Evolutionary conservation across 2,113 vertebrate genomes (phyloP).

Genomic region (Notarius quadriscutis): DNA sequence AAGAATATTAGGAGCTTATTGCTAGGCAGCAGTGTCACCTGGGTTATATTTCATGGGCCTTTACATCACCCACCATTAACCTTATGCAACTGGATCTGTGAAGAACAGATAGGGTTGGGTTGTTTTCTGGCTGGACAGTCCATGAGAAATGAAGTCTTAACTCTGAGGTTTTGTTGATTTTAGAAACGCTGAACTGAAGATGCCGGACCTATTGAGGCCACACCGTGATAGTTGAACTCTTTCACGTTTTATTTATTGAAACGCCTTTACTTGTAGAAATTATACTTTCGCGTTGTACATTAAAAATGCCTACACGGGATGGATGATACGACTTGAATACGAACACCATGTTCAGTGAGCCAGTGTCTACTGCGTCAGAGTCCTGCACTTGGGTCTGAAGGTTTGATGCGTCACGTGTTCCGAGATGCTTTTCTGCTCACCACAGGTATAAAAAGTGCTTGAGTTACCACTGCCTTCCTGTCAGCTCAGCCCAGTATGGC

Average conservation of each 20-base stretch:
- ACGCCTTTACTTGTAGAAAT: background rate
- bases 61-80: slow-evolving; percentile 35
- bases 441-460: background rate
- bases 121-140: background rate
- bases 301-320: background rate
- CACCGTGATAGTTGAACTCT: background rate
- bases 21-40: slow-evolving; percentile 51
- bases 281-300: background rate
- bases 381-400: background rate
- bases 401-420: background rate
- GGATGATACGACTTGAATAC: background rate
- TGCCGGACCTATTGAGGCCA: background rate
- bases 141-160: background rate
- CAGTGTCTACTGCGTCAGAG: background rate
- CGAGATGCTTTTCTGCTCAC: background rate
- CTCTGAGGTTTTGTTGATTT: slow-evolving; percentile 23
- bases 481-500: background rate
- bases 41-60: slow-evolving; percentile 45
- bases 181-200: background rate
- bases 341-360: background rate
- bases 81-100: slow-evolving; percentile 48
- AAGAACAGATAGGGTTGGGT: slow-evolving; percentile 37
- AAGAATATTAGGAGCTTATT: slow-evolving; percentile 38
- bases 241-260: background rate
- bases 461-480: background rate